Percentiles rank a stretch among this genome's conserved stretches.
Conservation (phyloP, 2,888 invertebrate genomes). For the Cheilosia vulpina region DNA sequence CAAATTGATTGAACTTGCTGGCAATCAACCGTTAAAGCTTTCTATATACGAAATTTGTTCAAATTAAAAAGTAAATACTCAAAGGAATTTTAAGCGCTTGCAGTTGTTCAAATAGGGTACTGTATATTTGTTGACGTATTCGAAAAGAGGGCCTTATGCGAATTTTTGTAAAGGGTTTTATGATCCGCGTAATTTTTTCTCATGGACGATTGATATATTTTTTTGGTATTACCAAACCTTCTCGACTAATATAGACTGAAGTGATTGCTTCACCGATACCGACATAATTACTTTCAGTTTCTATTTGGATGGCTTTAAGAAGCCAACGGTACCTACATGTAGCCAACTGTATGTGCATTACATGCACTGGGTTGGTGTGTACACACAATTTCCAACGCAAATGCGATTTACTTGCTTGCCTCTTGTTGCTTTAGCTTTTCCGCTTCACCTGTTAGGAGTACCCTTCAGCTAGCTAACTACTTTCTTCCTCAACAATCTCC, state of each 20-base stretch:
- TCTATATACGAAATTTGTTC: neutral
- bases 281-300: neutral
- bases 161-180: neutral
- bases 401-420: conserved; percentile 13
- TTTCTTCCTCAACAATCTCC: neutral
- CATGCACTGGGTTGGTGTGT: neutral
- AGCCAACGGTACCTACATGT: neutral
- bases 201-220: neutral
- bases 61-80: neutral
- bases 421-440: conserved; percentile 9
- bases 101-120: no score
- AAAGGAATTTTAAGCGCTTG: neutral
- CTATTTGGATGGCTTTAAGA: neutral
- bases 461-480: neutral
- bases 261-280: neutral
- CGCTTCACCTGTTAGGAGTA: neutral
- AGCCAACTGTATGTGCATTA: neutral
- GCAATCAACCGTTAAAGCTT: conserved; percentile 16
- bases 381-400: conserved; percentile 2
- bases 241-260: neutral
- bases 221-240: neutral
- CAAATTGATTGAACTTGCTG: conserved; percentile 19
- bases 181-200: neutral
- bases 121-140: no score
- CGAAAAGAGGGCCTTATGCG: no score